Evolutionary conservation across 2,113 vertebrate genomes (phyloP).

Genomic region (Podarcis muralis): DNA sequence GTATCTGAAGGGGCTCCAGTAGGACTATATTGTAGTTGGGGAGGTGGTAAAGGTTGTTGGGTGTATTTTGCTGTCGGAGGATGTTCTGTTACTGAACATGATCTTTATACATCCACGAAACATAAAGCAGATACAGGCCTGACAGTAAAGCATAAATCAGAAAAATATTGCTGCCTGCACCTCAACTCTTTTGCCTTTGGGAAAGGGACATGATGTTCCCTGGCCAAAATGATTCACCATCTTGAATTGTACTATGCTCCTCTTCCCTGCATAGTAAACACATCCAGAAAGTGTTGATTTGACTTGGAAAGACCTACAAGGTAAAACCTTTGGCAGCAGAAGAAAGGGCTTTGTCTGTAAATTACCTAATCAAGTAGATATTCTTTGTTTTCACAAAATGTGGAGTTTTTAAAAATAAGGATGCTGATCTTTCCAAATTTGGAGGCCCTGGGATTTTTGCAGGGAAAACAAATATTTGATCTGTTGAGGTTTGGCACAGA

Average conservation of each 20-base stretch:
- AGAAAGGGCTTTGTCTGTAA: conserved; percentile 69
- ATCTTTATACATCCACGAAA: conserved; percentile 38
- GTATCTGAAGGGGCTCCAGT: background rate
- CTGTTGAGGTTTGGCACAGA: conserved; percentile 61
- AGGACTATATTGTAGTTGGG: background rate
- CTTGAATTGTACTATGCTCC: conserved; percentile 60
- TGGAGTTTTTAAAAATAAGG: conserved; percentile 61
- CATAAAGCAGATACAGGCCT: conserved; percentile 43
- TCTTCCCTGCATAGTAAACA: conserved; percentile 65
- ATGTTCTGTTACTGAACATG: conserved; percentile 29
- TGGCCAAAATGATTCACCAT: conserved; percentile 65
- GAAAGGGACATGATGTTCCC: conserved; percentile 53
- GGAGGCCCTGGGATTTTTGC: conserved; percentile 58
- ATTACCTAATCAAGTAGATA: conserved; percentile 74
- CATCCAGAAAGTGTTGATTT: conserved; percentile 68
- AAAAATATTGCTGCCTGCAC: conserved; percentile 48
- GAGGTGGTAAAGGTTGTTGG: background rate
- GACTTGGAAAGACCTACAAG: conserved; percentile 72
- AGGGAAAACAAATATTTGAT: conserved; percentile 67
- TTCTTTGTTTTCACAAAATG: conserved; percentile 66
- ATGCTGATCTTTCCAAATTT: conserved; percentile 66
- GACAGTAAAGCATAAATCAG: conserved; percentile 40
- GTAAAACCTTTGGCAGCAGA: conserved; percentile 66
- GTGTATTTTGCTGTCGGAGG: background rate
- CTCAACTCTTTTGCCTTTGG: conserved; percentile 53